Conservation (phyloP, 35 echinoderm and acorn worm genomes). For the Diadema setosum region DNA sequence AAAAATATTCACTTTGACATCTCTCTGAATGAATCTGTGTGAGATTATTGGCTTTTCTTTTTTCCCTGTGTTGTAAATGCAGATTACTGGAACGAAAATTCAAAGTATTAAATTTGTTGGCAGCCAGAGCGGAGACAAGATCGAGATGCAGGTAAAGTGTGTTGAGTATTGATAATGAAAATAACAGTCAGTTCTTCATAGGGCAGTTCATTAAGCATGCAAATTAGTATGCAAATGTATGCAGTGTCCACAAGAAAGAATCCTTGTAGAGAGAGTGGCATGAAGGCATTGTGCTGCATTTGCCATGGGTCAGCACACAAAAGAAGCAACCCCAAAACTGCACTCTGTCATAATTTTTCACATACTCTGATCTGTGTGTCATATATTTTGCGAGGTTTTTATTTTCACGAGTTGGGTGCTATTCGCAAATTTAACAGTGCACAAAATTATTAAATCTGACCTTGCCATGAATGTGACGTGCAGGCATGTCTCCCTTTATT, state of each 20-base stretch:
- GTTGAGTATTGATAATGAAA: background rate
- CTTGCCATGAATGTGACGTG: no score
- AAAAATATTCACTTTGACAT: background rate
- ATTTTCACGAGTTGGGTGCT: no score
- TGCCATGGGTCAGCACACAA: background rate
- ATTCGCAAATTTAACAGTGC: no score
- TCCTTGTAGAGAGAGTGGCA: background rate
- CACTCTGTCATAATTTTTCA: no score
- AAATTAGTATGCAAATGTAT: no score
- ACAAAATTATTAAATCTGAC: no score
- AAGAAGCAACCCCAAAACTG: background rate
- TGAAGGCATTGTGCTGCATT: background rate
- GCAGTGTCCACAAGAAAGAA: no score
- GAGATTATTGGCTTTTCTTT: no score
- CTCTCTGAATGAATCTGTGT: background rate
- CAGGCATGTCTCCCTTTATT: no score
- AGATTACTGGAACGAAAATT: slow-evolving; percentile 60
- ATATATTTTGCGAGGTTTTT: no score
- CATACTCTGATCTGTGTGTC: no score
- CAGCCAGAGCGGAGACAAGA: slow-evolving; percentile 52
- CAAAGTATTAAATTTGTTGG: slow-evolving; percentile 52
- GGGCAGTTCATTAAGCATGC: no score
- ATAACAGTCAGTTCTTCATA: background rate
- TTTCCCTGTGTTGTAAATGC: background rate
- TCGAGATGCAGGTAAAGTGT: slow-evolving; percentile 64